These are phyloP conservation scores for Cotesia congregata DNA, from an alignment of 2,888 invertebrate species.

Conservation along the genomic window DNA sequence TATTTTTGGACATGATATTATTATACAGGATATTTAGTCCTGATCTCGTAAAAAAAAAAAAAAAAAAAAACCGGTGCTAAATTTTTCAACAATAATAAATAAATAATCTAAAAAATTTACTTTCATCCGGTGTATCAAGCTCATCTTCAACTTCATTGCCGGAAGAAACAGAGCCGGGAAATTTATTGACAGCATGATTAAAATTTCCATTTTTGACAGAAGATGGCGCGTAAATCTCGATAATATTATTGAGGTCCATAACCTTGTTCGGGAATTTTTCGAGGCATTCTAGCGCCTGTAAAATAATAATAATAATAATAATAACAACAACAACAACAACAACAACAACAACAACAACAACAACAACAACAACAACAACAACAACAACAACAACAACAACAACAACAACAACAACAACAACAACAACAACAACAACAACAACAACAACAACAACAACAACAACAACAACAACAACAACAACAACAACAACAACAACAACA, in stretches of 20 bases:
- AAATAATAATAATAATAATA: slow-evolving; percentile 3
- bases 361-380: neutral
- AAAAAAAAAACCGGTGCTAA: neutral
- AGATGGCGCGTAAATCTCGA: slow-evolving; percentile 56
- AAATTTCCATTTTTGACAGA: slow-evolving; percentile 48
- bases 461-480: neutral
- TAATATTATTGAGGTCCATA: slow-evolving; percentile 56
- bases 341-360: neutral
- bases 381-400: neutral
- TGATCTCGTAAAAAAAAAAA: slow-evolving; percentile 3
- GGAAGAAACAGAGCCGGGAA: slow-evolving; percentile 50
- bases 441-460: neutral
- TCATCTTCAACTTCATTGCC: slow-evolving; percentile 49
- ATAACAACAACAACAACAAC: neutral
- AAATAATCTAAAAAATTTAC: slow-evolving; percentile 40
- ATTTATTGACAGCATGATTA: slow-evolving; percentile 42
- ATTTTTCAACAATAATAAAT: too few species aligned
- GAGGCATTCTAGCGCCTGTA: slow-evolving; percentile 57
- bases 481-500: too few species aligned
- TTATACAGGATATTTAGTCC: too few species aligned
- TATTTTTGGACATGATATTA: too few species aligned
- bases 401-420: neutral
- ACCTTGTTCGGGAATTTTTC: slow-evolving; percentile 60
- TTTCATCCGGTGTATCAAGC: slow-evolving; percentile 49
- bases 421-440: neutral